These are phyloP conservation scores for Notechis scutatus DNA, from an alignment of 2,113 vertebrate species.

Conservation along the genomic window DNA sequence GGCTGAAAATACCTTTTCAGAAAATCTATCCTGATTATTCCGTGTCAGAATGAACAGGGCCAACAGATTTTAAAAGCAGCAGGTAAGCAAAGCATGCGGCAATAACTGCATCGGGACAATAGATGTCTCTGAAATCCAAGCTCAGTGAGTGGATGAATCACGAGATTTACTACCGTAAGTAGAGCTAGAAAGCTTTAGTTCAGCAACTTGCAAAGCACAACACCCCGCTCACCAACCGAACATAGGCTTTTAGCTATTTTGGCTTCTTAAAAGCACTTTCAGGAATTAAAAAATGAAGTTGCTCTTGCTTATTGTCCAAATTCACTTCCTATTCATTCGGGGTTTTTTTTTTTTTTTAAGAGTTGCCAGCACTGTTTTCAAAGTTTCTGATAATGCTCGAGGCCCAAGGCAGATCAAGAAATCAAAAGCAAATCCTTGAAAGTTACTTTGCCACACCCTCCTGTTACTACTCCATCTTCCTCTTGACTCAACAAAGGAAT, in stretches of 20 bases:
- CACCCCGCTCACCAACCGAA: rapidly evolving
- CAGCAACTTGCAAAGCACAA: background rate
- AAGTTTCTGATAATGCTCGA: background rate
- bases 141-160: background rate
- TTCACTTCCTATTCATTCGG: background rate
- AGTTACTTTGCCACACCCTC: background rate
- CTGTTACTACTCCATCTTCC: background rate
- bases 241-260: background rate
- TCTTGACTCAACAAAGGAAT: background rate
- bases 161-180: background rate
- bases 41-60: background rate
- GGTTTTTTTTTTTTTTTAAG: background rate
- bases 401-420: background rate
- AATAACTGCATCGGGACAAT: background rate
- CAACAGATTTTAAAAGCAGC: background rate
- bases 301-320: background rate
- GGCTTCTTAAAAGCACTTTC: background rate
- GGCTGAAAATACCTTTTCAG: background rate
- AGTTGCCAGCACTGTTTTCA: background rate
- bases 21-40: background rate
- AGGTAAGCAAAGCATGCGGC: background rate
- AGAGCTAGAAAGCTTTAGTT: background rate
- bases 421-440: background rate
- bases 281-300: background rate
- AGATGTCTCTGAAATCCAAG: background rate